Evolutionary conservation across 1,140 invertebrate species (phyloP).

Genomic region (Harlomillsia oculata): DNA sequence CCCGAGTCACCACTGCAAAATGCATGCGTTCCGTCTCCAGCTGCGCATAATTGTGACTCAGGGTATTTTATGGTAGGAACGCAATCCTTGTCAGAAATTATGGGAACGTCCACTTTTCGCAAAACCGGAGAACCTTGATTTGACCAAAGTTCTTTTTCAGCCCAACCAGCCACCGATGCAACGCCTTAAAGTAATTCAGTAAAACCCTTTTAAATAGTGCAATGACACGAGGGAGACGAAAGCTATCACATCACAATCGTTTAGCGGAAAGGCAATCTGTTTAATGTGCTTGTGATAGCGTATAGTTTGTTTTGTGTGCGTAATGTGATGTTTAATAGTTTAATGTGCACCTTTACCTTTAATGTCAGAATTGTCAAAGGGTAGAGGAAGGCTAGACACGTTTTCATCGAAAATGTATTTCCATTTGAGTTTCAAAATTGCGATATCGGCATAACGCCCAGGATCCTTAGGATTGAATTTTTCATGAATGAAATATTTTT

Average conservation of each 20-base stretch:
- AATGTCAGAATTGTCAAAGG: no score
- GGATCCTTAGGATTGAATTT: background rate
- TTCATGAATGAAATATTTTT: constrained; percentile 2
- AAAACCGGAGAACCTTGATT: background rate
- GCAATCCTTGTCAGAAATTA: background rate
- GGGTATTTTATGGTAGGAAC: background rate
- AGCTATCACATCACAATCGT: no score
- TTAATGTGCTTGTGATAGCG: no score
- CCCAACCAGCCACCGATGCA: background rate
- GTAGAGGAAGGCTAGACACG: no score
- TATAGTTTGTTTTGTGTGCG: no score
- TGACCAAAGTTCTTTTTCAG: background rate
- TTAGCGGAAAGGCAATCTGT: no score
- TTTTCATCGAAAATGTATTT: background rate
- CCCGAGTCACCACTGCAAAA: background rate
- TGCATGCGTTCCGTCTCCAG: background rate
- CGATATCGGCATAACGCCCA: background rate
- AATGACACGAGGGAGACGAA: no score
- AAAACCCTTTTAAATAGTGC: no score
- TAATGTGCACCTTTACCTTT: no score
- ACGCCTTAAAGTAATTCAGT: no score
- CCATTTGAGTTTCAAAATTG: background rate
- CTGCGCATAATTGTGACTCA: background rate
- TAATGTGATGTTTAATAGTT: no score
- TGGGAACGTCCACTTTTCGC: background rate